A percentile compares a stretch with the other conserved stretches of the same genome.
phyloP scores from a whole-genome alignment of 1,140 invertebrate genomes.

The Caerostris darwini region DNA sequence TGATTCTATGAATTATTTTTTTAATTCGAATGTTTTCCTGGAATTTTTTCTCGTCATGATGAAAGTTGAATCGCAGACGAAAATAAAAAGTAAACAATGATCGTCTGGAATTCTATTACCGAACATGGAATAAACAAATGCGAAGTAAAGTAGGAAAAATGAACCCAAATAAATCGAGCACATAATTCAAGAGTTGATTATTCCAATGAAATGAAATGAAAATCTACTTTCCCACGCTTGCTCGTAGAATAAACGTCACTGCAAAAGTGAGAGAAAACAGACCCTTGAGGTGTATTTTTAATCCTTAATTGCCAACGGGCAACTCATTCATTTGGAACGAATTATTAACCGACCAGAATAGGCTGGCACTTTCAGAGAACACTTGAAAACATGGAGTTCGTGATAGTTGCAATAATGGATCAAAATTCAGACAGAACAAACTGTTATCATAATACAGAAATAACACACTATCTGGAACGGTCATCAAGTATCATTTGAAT shows the following conservation, averaged over 20 bases:
- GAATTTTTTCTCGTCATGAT: not conserved
- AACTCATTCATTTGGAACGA: constrained; percentile 51
- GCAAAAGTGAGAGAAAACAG: not conserved
- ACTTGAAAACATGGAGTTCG: not conserved
- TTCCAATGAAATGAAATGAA: not conserved
- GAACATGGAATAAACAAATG: not conserved
- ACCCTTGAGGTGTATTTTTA: constrained; percentile 36
- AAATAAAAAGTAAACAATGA: not conserved
- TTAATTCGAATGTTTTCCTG: not conserved
- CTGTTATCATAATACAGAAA: too few species aligned
- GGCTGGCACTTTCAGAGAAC: not conserved
- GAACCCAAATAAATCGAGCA: not conserved
- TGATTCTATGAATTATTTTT: not conserved
- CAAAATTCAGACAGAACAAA: too few species aligned
- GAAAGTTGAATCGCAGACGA: not conserved
- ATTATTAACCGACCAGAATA: not conserved
- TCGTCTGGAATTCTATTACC: not conserved
- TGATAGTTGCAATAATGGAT: not conserved
- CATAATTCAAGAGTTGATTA: not conserved
- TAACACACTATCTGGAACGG: too few species aligned
- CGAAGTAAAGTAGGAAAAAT: not conserved
- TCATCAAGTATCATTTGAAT: too few species aligned
- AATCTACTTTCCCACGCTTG: constrained; percentile 32
- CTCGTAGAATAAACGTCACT: not conserved
- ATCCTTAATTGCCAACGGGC: constrained; percentile 47